Conservation (phyloP, 2,888 invertebrate species). For the Romanomermis culicivorax region DNA sequence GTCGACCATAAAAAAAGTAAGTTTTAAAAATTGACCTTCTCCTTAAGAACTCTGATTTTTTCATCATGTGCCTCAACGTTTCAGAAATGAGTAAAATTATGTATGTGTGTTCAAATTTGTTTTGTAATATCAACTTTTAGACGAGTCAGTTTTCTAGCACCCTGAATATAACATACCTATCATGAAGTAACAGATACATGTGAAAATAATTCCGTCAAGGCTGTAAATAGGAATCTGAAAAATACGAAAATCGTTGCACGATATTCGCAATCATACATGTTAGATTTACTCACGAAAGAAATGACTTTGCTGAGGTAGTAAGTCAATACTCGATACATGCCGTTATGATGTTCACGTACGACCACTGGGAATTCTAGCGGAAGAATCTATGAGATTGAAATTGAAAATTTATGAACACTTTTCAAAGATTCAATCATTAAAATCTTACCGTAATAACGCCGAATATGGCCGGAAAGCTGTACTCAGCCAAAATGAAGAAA, state of each 20-base stretch:
- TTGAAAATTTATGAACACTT: too few species aligned
- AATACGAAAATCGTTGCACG: neutral
- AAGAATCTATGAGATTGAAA: constrained; percentile 55
- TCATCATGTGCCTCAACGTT: too few species aligned
- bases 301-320: constrained; percentile 21
- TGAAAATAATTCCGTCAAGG: constrained; percentile 58
- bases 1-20: too few species aligned
- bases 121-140: too few species aligned
- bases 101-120: too few species aligned
- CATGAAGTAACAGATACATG: constrained; percentile 62
- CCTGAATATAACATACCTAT: too few species aligned
- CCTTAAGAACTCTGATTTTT: too few species aligned
- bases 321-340: constrained; percentile 52
- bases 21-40: too few species aligned
- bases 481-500: constrained; percentile 67
- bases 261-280: neutral
- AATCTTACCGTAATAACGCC: constrained; percentile 66
- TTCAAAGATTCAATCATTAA: too few species aligned
- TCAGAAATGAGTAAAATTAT: too few species aligned
- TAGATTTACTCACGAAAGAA: constrained; percentile 21
- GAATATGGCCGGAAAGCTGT: constrained; percentile 85
- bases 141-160: too few species aligned
- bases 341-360: constrained; percentile 64
- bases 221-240: constrained; percentile 52
- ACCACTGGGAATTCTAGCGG: constrained; percentile 71